Evolutionary conservation across 2,888 invertebrate species (phyloP).

Genomic region (Dascillus cervinus): DNA sequence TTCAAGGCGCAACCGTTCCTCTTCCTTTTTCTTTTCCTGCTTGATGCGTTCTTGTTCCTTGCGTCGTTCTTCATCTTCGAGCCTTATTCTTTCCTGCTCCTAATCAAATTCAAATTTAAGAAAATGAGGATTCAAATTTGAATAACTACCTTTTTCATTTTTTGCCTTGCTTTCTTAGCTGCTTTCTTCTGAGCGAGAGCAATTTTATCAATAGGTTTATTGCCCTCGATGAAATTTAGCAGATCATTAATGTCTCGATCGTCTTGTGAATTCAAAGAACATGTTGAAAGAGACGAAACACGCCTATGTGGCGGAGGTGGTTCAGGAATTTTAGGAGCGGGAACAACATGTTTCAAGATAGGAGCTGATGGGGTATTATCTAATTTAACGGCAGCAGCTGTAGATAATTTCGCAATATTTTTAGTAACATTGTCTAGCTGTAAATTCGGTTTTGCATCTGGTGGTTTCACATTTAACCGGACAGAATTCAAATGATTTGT

Average conservation of each 20-base stretch:
- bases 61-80: slow-evolving; percentile 31
- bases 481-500: background rate
- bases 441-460: slow-evolving; percentile 1
- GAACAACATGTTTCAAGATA: background rate
- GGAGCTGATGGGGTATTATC: background rate
- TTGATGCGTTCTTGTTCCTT: slow-evolving; percentile 31
- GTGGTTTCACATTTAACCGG: background rate
- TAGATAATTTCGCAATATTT: too few relatives aligned
- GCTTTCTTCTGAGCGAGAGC: slow-evolving; percentile 55
- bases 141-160: slow-evolving; percentile 60
- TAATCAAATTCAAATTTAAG: too few relatives aligned
- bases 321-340: background rate
- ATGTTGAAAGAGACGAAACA: slow-evolving; percentile 11
- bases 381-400: slow-evolving; percentile 2
- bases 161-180: slow-evolving; percentile 77
- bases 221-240: slow-evolving; percentile 40
- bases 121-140: too few relatives aligned
- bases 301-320: slow-evolving; percentile 5
- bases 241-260: slow-evolving; percentile 34
- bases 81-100: slow-evolving; percentile 29
- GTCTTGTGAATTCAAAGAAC: slow-evolving; percentile 12
- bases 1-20: slow-evolving; percentile 20
- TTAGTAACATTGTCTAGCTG: slow-evolving; percentile 6
- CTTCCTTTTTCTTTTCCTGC: slow-evolving; percentile 27
- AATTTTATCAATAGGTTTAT: slow-evolving; percentile 31